Percentiles rank a stretch among this genome's conserved stretches.
Conservation (phyloP, 2,113 vertebrate species). For the Lagenorhynchus albirostris region DNA sequence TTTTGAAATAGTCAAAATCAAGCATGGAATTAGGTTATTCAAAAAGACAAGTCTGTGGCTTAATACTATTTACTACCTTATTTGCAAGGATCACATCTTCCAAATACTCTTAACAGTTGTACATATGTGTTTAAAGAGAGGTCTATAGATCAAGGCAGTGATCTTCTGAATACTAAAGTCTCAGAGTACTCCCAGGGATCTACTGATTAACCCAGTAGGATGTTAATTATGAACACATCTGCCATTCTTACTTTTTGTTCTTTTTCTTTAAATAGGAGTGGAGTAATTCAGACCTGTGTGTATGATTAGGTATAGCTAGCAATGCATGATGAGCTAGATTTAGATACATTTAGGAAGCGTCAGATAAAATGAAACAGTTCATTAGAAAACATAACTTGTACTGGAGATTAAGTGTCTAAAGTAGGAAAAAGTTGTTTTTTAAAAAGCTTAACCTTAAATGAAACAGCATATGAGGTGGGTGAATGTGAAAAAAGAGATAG, state of each 20-base stretch:
- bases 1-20: conserved; percentile 55
- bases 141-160: conserved; percentile 75
- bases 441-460: conserved; percentile 62
- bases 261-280: conserved; percentile 80
- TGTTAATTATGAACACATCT: conserved; percentile 85
- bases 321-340: conserved; percentile 11
- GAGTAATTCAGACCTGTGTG: conserved; percentile 75
- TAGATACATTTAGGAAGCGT: conserved; percentile 55
- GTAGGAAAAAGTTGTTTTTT: conserved; percentile 57
- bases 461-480: conserved; percentile 44
- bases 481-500: conserved; percentile 29
- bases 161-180: conserved; percentile 79
- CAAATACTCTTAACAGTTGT: conserved; percentile 52
- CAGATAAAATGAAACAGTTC: conserved; percentile 67
- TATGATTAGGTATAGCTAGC: conserved; percentile 65
- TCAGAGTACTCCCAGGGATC: conserved; percentile 78
- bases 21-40: conserved; percentile 63
- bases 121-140: conserved; percentile 59
- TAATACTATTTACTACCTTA: conserved; percentile 50
- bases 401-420: conserved; percentile 58
- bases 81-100: conserved; percentile 58
- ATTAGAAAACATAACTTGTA: conserved; percentile 71
- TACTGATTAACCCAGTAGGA: conserved; percentile 85
- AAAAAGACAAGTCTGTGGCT: conserved; percentile 66
- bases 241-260: conserved; percentile 82